These are phyloP conservation scores for Cheilosia soror DNA, from an alignment of 2,888 invertebrate species.

Conservation along the genomic window DNA sequence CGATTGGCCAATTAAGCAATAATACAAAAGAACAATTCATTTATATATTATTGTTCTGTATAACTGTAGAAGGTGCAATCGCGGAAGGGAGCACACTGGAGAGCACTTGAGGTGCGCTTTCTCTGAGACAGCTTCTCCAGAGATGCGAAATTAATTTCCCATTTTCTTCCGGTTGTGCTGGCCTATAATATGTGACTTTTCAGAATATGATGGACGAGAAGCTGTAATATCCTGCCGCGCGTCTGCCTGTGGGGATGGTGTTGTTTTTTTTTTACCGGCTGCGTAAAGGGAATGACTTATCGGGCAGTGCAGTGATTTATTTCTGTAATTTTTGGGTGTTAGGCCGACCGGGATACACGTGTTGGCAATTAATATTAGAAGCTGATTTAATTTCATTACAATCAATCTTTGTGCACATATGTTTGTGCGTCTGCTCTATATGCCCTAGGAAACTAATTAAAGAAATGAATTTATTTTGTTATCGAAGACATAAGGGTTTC, in stretches of 20 bases:
- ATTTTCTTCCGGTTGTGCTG: conserved; percentile 44
- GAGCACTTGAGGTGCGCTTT: conserved; percentile 34
- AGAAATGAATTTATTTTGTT: neutral
- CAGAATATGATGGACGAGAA: conserved; percentile 30
- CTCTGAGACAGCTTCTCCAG: conserved; percentile 30
- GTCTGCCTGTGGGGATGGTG: neutral
- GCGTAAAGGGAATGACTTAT: neutral
- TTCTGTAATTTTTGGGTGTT: conserved; percentile 20
- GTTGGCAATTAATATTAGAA: conserved; percentile 33
- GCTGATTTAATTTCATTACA: conserved; percentile 45
- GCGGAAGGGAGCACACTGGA: neutral
- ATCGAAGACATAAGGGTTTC: neutral
- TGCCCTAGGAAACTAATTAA: conserved; percentile 31
- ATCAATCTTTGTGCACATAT: conserved; percentile 54
- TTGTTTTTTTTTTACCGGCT: neutral
- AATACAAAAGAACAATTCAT: conserved; percentile 69
- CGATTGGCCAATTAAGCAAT: conserved; percentile 73
- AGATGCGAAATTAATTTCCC: conserved; percentile 64
- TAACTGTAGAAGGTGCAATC: conserved; percentile 24
- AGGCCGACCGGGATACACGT: conserved; percentile 27
- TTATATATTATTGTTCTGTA: conserved; percentile 34
- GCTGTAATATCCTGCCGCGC: conserved; percentile 28
- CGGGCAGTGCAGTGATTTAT: conserved; percentile 27
- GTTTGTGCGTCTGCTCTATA: conserved; percentile 1
- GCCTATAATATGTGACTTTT: conserved; percentile 2